Conservation (phyloP, 2,888 invertebrate genomes). For the Drosophila kambysellisi region DNA sequence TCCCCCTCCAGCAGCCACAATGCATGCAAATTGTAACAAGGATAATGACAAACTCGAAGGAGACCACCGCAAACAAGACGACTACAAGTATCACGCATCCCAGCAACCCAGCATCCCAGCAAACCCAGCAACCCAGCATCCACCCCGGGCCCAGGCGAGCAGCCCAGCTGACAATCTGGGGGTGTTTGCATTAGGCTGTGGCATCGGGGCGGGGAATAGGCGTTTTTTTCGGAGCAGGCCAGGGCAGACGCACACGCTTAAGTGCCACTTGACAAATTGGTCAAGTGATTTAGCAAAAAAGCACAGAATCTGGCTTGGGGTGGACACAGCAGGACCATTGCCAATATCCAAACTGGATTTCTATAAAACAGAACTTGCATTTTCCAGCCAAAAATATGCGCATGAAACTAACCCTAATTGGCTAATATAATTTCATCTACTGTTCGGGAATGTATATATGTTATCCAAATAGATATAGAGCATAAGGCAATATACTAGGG, state of each 20-base stretch:
- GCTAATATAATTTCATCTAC: neutral
- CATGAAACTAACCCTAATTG: neutral
- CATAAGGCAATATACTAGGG: neutral
- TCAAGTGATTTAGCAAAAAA: constrained; percentile 84
- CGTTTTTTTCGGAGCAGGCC: constrained; percentile 3
- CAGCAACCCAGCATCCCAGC: constrained; percentile 24
- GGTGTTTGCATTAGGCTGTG: neutral
- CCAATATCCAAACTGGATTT: constrained; percentile 24
- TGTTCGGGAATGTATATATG: neutral
- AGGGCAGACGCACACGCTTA: constrained; percentile 67
- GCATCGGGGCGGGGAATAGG: constrained; percentile 1
- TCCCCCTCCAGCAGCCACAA: constrained; percentile 40
- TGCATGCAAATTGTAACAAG: constrained; percentile 77
- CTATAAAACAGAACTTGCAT: neutral
- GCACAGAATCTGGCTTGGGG: constrained; percentile 17
- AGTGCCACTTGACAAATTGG: constrained; percentile 84
- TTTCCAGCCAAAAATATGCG: neutral
- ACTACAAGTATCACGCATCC: constrained; percentile 45
- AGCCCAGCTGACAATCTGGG: constrained; percentile 4
- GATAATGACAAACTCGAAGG: constrained; percentile 74
- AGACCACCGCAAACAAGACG: constrained; percentile 73
- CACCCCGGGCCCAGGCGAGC: constrained; percentile 41
- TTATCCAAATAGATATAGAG: neutral
- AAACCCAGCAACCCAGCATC: constrained; percentile 17
- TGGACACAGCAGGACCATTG: constrained; percentile 32